Base-by-base conservation (phyloP, 2,888 invertebrate genomes). In the Tenthredo distinguenda region DNA sequence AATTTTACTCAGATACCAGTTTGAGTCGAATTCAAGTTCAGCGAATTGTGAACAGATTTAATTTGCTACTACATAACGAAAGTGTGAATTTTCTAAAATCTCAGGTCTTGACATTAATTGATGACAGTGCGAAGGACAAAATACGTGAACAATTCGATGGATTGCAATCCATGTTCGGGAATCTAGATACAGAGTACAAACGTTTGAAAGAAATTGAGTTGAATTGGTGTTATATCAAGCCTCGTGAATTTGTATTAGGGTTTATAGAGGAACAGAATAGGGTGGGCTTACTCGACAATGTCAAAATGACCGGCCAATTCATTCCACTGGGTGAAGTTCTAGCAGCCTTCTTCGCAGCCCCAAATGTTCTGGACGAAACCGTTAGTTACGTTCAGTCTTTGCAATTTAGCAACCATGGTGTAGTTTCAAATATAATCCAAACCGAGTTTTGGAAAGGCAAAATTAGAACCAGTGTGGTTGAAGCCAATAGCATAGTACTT, bases 1-100 rank as follows among this genome's bases (percentile, higher is more conserved):
- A 71, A 71, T 71, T 71, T 34, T 71, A 71, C 71, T 26, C 71
- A 0, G 71, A 71, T 71, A 71, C 71, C 34, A 71, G 71, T 15
- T 31, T 71, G 15, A 71, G 12, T 71, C 71, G 71, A 71, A 31
- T 71, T 34, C 71, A 71, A 71, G 71, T 71, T 37, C 71, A 71
- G 71, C 71, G 71, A 71, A 71, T 71, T 71, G 71, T 71, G 15
- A 31, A 71, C 18, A 71, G 71, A 71, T 71, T 71, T 1, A 71
- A 31, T 71, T 71, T 34, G 34, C 71, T 71, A 37, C 71, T 71
- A 4, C 34, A 71, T 34, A 71, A 34, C 31, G 71, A 71, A 34
- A 71, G 71, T 31, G 10, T 71, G 12, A 71, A 71, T 71, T 31
- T 7, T 71, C 71, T 71, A 31, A 71, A 31, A 71, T 71, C 26